Evolutionary conservation across 2,113 vertebrate genomes (phyloP), one percentile per base, ranked within the genome.

Genomic region (Pseudorasbora parva): DNA sequence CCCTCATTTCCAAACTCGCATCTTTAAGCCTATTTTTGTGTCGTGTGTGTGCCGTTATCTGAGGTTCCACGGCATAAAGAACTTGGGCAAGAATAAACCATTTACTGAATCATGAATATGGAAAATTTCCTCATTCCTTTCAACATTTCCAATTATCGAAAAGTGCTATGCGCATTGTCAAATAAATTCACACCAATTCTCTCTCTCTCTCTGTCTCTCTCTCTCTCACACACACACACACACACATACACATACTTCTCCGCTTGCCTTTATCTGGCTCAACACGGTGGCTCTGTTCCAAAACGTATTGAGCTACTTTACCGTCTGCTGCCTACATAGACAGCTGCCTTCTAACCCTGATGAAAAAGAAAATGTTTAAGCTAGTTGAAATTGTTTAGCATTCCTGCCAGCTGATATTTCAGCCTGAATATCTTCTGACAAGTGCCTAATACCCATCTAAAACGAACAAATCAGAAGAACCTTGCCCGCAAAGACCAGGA

Each of bases 81-180:
- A 91, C 90, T 69, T 85, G 66, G 86, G 86, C 88, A 85, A 84
- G 90, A 92, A 91, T 87, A 88, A 85, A 92, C 90, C 90, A 90
- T 93, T 93, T 93, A 92, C 91, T 91, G 91, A 92, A 90, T 91
- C 92, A 92, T 94, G 92, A 93, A 93, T 93, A 94, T 93, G 91
- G 87, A 78, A 89, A 91, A 92, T 92, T 91, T 84, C 62, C 85
- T 87, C 84, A 87, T 87, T 88, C 87, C 14, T 88, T 75, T 56
- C 84, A 84, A 85, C 87, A 73, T 88, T 93, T 93, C 90, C 92
- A 93, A 93, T 94, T 93, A 94, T 88, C 66, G 82, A 51, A 87
- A 90, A 87, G 88, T 91, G 93, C 93, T 92, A 89, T 82, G 85
- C 89, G 87, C 88, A 91, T 91, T 92, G 92, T 91, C 89, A 91